These are phyloP conservation scores for Paraplagusia blochii DNA, from an alignment of 2,113 vertebrate genomes.

Conservation along the genomic window DNA sequence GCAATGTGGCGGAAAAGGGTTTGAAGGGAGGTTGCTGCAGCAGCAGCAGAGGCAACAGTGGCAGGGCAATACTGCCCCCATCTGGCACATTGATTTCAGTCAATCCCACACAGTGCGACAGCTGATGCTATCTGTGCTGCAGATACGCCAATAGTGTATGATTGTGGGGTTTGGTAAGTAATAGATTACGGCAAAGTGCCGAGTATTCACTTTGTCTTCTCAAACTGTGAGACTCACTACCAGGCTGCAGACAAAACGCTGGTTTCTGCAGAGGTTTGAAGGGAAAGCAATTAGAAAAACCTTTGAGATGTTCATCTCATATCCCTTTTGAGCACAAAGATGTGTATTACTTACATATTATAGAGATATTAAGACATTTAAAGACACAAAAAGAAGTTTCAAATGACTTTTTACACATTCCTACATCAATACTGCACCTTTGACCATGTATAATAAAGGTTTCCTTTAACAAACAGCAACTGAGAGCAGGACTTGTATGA, in stretches of 20 bases:
- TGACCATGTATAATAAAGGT: too few species aligned
- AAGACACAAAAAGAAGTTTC: too few species aligned
- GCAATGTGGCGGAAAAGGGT: constrained; percentile 45
- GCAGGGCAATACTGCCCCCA: constrained; percentile 64
- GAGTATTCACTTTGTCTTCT: constrained; percentile 13
- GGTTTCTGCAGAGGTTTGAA: constrained; percentile 9
- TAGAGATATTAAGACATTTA: too few species aligned
- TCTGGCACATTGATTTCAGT: constrained; percentile 45
- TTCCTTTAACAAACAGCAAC: too few species aligned
- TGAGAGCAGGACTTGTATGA: background rate
- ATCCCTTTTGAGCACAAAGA: background rate
- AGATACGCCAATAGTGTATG: constrained; percentile 21
- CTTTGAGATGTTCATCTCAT: background rate
- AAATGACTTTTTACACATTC: too few species aligned
- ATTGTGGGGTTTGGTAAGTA: constrained; percentile 21
- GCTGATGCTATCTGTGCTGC: constrained; percentile 20
- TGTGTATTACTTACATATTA: background rate
- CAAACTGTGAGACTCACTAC: constrained; percentile 3
- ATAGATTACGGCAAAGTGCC: constrained; percentile 26
- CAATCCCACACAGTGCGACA: constrained; percentile 37
- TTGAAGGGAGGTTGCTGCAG: constrained; percentile 30
- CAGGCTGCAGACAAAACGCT: constrained; percentile 7
- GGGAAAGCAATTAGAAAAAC: background rate
- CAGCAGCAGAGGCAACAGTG: constrained; percentile 19
- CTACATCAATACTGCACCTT: too few species aligned